Percentiles rank a stretch among this genome's conserved stretches.
These are phyloP conservation scores for Cassiopea andromeda DNA, from an alignment of 30 jellyfish, hydroid and myxozoan genomes.

Conservation along the genomic window DNA sequence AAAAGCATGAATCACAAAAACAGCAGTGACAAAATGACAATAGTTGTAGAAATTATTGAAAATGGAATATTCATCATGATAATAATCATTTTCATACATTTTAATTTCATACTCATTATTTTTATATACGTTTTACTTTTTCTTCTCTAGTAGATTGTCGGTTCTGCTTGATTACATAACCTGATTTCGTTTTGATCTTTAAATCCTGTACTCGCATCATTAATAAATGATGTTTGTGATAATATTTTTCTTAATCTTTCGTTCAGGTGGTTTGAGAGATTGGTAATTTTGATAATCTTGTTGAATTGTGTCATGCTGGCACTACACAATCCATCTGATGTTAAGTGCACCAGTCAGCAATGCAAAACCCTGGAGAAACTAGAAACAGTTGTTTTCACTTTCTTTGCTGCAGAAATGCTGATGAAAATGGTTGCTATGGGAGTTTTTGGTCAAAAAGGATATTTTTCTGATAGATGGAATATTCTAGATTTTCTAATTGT, in stretches of 20 bases:
- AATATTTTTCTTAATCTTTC: slow-evolving; percentile 26
- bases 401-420: slow-evolving; percentile 87
- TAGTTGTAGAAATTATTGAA: too few species aligned
- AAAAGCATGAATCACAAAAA: too few species aligned
- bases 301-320: slow-evolving; percentile 91
- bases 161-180: not conserved
- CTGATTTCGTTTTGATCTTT: not conserved
- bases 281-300: slow-evolving; percentile 77
- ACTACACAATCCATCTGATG: slow-evolving; percentile 82
- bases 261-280: slow-evolving; percentile 92
- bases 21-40: too few species aligned
- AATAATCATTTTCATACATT: too few species aligned
- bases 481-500: slow-evolving; percentile 85
- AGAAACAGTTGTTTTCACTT: slow-evolving; percentile 78
- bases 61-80: too few species aligned
- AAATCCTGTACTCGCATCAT: not conserved
- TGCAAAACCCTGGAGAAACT: slow-evolving; percentile 72
- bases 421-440: slow-evolving; percentile 95
- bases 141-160: too few species aligned
- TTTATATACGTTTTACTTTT: too few species aligned
- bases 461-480: slow-evolving; percentile 91
- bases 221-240: not conserved
- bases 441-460: slow-evolving; percentile 65
- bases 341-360: slow-evolving; percentile 52
- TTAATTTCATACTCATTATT: too few species aligned